Base-by-base conservation (phyloP, 2,888 invertebrate species). In the Thymelicus lineola region DNA sequence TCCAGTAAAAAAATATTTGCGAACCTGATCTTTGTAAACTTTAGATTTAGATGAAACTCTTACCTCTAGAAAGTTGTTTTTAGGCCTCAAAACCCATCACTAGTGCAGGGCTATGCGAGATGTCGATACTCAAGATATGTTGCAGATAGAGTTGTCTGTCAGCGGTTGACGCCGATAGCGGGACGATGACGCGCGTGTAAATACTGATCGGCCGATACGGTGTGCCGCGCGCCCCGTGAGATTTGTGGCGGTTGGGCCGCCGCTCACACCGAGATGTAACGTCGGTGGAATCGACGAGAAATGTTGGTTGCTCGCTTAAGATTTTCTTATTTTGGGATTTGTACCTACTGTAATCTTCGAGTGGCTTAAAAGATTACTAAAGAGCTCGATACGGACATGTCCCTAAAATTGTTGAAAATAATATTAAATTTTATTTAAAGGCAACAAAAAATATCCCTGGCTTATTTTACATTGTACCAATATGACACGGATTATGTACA, bases 151-250 rank as follows among this genome's bases (percentile, higher is more conserved):
- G 61, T 48, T 38, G 36, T 63, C 63, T 71, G 72, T 73, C 75
- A 74, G 72, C 42, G 55, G 71, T 70, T 74, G 72, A 73, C 72
- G 71, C 72, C 58, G 69, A 69, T 45, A 61, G 53, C 62, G 70
- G 45, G 53, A 63, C 71, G 72, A 72, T 69, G 72, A 74, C 68
- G 72, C 69, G 60, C 67, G 48, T 60, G 66, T 70, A 73, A 75
- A 74, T 71, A 75, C 73, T 71, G 75, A 75, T 75, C 75, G 70
- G 17, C 42, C 71, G 75, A 72, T 74, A 73, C 28, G 62, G 48
- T 17, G 48, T 50, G n/a, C 17, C 38, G 20, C 14, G 55, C 55
- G 55, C 55, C 55, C 55, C 55, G 55, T 55, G 55, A 55, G 55
- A 55, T 55, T 28, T 17, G 48, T 9, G 48, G 10, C 28, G 28